phyloP scores from a whole-genome alignment of 2,797 vertebrate species.

The Notoglanidium macrostoma region DNA sequence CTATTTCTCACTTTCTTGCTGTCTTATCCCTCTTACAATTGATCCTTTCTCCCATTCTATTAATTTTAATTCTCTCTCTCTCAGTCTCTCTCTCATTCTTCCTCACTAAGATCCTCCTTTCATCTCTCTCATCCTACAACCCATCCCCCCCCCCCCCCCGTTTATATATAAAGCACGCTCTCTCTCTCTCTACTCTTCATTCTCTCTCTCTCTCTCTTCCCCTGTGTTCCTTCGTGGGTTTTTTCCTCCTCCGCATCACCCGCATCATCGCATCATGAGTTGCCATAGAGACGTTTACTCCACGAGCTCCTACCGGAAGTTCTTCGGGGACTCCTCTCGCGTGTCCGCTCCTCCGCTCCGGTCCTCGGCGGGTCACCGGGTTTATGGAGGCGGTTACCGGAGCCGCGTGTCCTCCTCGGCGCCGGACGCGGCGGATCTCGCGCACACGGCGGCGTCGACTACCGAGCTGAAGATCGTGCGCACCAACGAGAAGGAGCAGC shows the following conservation, averaged over 20 bases:
- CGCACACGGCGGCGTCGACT: constrained; percentile 78
- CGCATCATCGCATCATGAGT: constrained; percentile 75
- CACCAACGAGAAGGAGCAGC: constrained; percentile 83
- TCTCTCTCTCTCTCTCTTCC: constrained; percentile 45
- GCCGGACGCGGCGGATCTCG: constrained; percentile 76
- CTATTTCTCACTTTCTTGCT: too few species aligned
- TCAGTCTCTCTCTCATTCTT: background rate
- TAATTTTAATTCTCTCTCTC: background rate
- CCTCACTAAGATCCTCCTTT: constrained; percentile 50
- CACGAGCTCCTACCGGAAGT: constrained; percentile 80
- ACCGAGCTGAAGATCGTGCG: constrained; percentile 83
- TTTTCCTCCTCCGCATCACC: background rate
- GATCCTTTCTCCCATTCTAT: too few species aligned
- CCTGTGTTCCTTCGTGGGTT: constrained; percentile 1
- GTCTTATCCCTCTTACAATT: too few species aligned
- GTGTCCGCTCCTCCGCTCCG: constrained; percentile 60
- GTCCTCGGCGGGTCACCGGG: constrained; percentile 68
- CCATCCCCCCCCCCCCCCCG: constrained; percentile 35
- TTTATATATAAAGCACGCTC: constrained; percentile 18
- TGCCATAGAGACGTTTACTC: constrained; percentile 72
- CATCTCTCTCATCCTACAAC: constrained; percentile 67
- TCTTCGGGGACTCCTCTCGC: constrained; percentile 78
- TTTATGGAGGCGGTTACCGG: constrained; percentile 58
- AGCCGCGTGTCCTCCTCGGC: background rate
- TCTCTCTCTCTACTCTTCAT: background rate